Conservation (phyloP, 1,140 invertebrate genomes). For the Psix sp. region DNA sequence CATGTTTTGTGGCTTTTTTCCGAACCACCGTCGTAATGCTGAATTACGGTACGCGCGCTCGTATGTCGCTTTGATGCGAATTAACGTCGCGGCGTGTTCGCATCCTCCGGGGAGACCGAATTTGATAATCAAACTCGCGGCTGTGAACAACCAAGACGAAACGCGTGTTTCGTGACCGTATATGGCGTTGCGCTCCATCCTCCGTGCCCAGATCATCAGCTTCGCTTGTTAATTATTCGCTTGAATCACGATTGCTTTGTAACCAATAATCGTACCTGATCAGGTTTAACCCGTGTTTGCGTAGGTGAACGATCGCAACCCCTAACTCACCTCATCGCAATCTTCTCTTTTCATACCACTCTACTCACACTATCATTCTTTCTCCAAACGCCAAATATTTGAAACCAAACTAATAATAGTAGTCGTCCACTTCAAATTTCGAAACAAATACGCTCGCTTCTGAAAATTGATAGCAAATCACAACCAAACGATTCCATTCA, state of each 20-base stretch:
- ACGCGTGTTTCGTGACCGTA: slow-evolving; percentile 40
- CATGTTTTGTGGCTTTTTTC: slow-evolving; percentile 27
- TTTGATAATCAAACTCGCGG: slow-evolving; percentile 40
- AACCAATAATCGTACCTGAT: slow-evolving; percentile 27
- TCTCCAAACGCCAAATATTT: too few relatives aligned
- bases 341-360: too few relatives aligned
- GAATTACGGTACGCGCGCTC: slow-evolving; percentile 36
- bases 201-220: slow-evolving; percentile 17
- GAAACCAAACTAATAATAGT: too few relatives aligned
- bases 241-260: slow-evolving; percentile 36
- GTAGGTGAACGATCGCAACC: slow-evolving; percentile 4
- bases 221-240: slow-evolving; percentile 37
- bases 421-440: too few relatives aligned
- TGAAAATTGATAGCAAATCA: too few relatives aligned
- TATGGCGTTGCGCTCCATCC: slow-evolving; percentile 26
- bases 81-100: slow-evolving; percentile 10
- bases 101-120: not conserved
- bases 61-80: slow-evolving; percentile 28
- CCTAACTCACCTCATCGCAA: not conserved
- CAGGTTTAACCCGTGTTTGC: slow-evolving; percentile 17
- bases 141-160: slow-evolving; percentile 21
- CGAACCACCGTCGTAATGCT: slow-evolving; percentile 25
- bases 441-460: too few relatives aligned
- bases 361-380: too few relatives aligned
- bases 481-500: too few relatives aligned